phyloP scores from a whole-genome alignment of 2,888 invertebrate species.

The Melanchra persicariae region DNA sequence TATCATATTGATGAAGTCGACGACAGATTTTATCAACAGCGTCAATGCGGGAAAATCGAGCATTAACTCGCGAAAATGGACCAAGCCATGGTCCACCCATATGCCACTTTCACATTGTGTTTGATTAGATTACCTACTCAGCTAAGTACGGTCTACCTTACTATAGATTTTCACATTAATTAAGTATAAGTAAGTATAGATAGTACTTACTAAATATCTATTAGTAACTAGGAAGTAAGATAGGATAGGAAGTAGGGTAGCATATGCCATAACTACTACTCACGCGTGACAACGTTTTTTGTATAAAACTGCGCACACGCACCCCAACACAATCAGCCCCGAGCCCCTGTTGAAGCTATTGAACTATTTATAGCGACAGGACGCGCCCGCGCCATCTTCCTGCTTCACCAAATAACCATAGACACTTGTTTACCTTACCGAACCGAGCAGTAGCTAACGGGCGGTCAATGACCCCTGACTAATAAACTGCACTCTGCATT shows the following conservation, averaged over 20 bases:
- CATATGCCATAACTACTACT: neutral
- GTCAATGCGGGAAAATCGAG: too few relatives aligned
- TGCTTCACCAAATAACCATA: conserved; percentile 75
- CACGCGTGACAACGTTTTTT: conserved; percentile 6
- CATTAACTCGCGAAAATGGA: too few relatives aligned
- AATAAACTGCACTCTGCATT: conserved; percentile 46
- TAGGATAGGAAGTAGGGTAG: neutral
- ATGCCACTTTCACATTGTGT: too few relatives aligned
- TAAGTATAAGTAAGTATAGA: too few relatives aligned
- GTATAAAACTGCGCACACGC: conserved; percentile 63
- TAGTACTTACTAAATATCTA: too few relatives aligned
- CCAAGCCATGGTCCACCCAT: too few relatives aligned
- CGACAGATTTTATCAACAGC: too few relatives aligned
- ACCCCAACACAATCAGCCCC: conserved; percentile 62
- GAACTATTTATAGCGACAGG: conserved; percentile 79
- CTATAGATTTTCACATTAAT: too few relatives aligned
- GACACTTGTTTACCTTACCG: conserved; percentile 80
- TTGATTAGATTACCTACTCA: too few relatives aligned
- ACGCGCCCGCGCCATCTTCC: conserved; percentile 76
- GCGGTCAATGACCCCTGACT: conserved; percentile 62
- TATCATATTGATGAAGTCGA: too few relatives aligned
- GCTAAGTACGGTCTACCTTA: too few relatives aligned
- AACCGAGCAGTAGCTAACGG: conserved; percentile 69
- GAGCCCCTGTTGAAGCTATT: conserved; percentile 55
- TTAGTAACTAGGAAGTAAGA: neutral